phyloP scores from a whole-genome alignment of 2,113 vertebrate genomes.

The Centropus unirufus region DNA sequence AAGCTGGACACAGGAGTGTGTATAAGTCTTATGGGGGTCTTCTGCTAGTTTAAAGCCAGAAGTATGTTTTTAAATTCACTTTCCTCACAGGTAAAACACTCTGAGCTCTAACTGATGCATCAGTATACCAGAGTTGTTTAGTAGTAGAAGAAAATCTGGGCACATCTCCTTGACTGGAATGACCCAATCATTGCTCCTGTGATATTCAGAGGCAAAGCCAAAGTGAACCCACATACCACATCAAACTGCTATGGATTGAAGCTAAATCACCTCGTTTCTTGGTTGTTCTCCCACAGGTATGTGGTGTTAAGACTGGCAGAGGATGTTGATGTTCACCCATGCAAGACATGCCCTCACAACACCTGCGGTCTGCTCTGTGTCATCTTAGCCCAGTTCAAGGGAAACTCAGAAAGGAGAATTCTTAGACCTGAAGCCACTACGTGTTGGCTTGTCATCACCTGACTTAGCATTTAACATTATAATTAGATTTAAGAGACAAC shows the following conservation, averaged over 20 bases:
- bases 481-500: conserved; percentile 38
- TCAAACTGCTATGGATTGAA: neutral
- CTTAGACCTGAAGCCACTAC: neutral
- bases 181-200: neutral
- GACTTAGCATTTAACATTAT: conserved; percentile 45
- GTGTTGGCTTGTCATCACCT: conserved; percentile 35
- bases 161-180: neutral
- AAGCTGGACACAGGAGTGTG: neutral
- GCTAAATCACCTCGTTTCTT: neutral
- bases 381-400: neutral
- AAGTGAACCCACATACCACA: neutral
- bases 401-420: neutral
- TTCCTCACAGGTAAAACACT: neutral
- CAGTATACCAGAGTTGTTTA: neutral
- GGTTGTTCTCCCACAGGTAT: neutral
- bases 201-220: neutral
- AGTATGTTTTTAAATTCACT: neutral
- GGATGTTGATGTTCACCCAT: neutral
- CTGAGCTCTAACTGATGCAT: neutral
- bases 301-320: neutral
- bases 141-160: neutral
- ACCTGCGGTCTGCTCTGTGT: neutral
- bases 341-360: accelerated
- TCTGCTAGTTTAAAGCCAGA: neutral
- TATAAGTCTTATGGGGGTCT: neutral